phyloP scores from a whole-genome alignment of 2,113 vertebrate genomes.

The Chloropsis cyanopogon region DNA sequence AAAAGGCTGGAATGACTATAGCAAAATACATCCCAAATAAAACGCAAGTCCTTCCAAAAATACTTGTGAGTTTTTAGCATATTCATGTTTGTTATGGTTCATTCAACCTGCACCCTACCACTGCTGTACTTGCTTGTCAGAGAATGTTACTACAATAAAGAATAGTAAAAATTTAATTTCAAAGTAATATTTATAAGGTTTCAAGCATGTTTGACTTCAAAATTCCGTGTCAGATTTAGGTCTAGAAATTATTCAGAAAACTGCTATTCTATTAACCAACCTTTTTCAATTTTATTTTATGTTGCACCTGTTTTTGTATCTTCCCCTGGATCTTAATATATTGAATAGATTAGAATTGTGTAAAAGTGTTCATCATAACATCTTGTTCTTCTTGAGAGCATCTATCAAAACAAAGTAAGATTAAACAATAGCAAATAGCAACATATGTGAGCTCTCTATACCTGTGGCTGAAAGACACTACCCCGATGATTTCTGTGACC shows the following conservation, averaged over 20 bases:
- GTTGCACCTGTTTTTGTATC: not conserved
- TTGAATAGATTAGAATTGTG: not conserved
- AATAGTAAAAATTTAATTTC: not conserved
- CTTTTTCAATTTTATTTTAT: not conserved
- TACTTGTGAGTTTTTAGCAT: not conserved
- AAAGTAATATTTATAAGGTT: not conserved
- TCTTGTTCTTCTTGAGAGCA: not conserved
- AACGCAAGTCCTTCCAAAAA: not conserved
- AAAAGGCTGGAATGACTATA: not conserved
- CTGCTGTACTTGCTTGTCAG: not conserved
- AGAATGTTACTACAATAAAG: not conserved
- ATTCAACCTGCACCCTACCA: not conserved
- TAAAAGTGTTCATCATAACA: not conserved
- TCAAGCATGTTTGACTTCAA: not conserved
- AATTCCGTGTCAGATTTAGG: not conserved
- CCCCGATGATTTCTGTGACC: not conserved
- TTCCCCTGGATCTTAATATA: not conserved
- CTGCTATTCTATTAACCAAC: not conserved
- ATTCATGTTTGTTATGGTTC: not conserved
- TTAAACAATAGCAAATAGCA: not conserved
- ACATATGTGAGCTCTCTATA: not conserved
- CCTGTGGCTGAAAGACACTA: not conserved
- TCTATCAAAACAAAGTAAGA: not conserved
- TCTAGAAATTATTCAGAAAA: slow-evolving; percentile 12
- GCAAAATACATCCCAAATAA: not conserved